Percentiles rank a stretch among this genome's conserved stretches.
Conservation (phyloP, 2,113 vertebrate species). For the Laticauda colubrina region DNA sequence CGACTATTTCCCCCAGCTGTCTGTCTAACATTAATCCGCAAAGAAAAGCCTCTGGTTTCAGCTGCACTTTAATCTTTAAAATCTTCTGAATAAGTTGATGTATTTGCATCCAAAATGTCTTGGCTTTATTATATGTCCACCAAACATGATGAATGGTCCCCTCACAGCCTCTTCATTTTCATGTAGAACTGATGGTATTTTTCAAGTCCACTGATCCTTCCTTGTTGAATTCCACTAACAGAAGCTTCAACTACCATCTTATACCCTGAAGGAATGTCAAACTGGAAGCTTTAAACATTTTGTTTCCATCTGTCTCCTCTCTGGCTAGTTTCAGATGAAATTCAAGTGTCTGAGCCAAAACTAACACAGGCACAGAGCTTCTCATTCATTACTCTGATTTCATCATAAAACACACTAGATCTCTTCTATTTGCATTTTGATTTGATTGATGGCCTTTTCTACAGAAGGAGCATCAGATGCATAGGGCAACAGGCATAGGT, state of each 20-base stretch:
- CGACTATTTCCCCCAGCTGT: not conserved
- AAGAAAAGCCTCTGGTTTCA: not conserved
- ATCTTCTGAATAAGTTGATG: not conserved
- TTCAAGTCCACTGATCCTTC: not conserved
- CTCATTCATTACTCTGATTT: conserved; percentile 66
- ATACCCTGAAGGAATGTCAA: not conserved
- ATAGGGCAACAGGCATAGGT: not conserved
- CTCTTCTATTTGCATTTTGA: conserved; percentile 36
- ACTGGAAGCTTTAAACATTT: not conserved
- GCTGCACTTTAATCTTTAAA: not conserved
- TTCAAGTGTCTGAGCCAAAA: conserved; percentile 60
- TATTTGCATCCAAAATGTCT: not conserved
- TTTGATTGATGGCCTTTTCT: conserved; percentile 61
- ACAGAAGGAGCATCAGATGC: conserved; percentile 36
- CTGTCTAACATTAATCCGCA: not conserved
- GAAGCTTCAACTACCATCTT: not conserved
- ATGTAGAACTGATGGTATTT: not conserved
- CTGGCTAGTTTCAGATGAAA: conserved; percentile 25
- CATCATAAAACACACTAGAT: conserved; percentile 54
- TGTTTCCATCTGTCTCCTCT: not conserved
- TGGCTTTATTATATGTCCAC: not conserved
- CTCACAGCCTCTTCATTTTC: not conserved
- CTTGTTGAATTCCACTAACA: not conserved
- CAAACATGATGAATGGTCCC: not conserved
- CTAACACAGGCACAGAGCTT: conserved; percentile 62